Evolutionary conservation across 2,888 invertebrate species (phyloP), one percentile per base, ranked within the genome.

Genomic region (Lysandra coridon): DNA sequence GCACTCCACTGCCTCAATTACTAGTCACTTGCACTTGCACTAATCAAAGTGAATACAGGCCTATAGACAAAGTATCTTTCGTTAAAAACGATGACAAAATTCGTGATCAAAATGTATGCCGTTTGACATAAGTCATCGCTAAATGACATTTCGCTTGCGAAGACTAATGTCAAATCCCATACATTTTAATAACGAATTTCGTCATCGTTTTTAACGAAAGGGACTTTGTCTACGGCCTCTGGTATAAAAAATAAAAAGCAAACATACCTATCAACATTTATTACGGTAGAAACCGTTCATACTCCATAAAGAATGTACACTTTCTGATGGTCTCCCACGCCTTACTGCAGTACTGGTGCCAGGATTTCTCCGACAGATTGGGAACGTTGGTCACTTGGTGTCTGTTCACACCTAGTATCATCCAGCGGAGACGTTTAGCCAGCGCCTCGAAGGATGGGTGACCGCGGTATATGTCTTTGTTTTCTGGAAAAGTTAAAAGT

Each of bases 261-360:
- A 57, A 76, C 76, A 33, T 75, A 49, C 57, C 57, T 12, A 33
- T 76, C 12, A 30, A 33, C 37, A 60, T 79, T 74, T 75, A 53
- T 80, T 88, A 92, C 5, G 97, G 97, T 90, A 98, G 94, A 82
- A 98, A 95, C 88, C 98, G 95, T 84, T 97, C 97, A 88, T 98
- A 98, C 88, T 98, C 98, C 83, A 97, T 96, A 86, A 97, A 97
- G 86, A 98, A 96, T 73, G 97, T 96, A 86, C 97, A 98, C 86
- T 98, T 98, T 85, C 97, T 97, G 78, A 98, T 97, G 73, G 96
- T 96, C 83, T 98, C 98, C 97, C 98, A 97, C 0, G 97, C 97
- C 90, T 97, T 97, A 74, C 95, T 96, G 86, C 97, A 97, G 90
- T 97, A 98, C 83, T 97, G 96, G 87, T 97, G 96, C 98, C 98